Evolutionary conservation across 2,888 invertebrate genomes (phyloP).

Genomic region (Aphidius colemani): DNA sequence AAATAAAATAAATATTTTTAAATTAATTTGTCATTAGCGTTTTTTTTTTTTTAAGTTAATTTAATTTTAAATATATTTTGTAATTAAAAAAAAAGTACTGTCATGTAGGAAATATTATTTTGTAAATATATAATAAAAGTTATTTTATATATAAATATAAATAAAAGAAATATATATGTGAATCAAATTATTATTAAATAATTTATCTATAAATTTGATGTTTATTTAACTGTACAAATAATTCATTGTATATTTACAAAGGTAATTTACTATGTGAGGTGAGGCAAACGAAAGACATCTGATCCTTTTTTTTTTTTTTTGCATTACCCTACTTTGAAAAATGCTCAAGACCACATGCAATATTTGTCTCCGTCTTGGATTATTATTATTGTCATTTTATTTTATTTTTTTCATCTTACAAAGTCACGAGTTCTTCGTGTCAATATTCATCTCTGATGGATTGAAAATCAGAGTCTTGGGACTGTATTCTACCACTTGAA

Average conservation of each 20-base stretch:
- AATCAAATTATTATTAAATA: no score
- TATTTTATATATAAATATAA: no score
- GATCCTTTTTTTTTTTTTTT: neutral
- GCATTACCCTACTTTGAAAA: conserved; percentile 32
- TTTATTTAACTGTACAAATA: conserved; percentile 8
- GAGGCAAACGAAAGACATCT: conserved; percentile 2
- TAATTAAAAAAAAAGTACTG: no score
- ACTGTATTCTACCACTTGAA: conserved; percentile 5
- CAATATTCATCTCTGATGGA: conserved; percentile 36
- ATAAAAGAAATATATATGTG: no score
- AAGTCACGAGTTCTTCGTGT: conserved; percentile 36
- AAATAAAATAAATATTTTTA: neutral
- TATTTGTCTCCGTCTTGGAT: conserved; percentile 36
- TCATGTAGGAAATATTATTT: no score
- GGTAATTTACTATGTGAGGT: neutral
- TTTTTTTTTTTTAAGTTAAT: neutral
- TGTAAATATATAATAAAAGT: no score
- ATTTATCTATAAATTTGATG: no score
- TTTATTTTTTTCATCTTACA: neutral
- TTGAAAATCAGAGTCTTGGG: conserved; percentile 13
- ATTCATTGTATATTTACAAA: neutral
- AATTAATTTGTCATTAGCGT: neutral
- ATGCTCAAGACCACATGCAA: conserved; percentile 32
- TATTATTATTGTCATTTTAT: conserved; percentile 10
- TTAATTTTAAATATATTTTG: neutral